These are phyloP conservation scores for Lates calcarifer DNA, from an alignment of 2,113 vertebrate genomes.

Conservation along the genomic window DNA sequence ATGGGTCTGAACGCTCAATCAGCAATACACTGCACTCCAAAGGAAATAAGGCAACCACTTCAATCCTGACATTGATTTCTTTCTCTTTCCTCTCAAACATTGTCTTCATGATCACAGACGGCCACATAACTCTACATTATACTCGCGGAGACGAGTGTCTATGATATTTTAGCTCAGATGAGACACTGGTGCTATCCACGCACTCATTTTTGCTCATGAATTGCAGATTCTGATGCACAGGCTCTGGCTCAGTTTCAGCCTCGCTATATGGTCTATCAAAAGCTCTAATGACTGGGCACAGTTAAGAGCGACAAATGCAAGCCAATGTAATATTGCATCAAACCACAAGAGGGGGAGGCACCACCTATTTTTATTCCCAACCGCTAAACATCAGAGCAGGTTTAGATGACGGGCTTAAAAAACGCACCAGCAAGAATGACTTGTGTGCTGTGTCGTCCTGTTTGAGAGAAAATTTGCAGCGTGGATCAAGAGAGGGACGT, in stretches of 20 bases:
- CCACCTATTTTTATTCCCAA: constrained; percentile 71
- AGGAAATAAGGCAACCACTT: constrained; percentile 73
- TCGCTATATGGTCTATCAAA: constrained; percentile 11
- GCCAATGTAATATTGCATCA: constrained; percentile 72
- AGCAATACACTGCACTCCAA: constrained; percentile 71
- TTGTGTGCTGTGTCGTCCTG: constrained; percentile 9
- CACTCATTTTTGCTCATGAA: constrained; percentile 18
- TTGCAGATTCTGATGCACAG: constrained; percentile 30
- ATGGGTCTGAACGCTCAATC: constrained; percentile 78
- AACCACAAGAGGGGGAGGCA: constrained; percentile 76
- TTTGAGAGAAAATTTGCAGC: constrained; percentile 55
- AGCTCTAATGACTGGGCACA: constrained; percentile 38
- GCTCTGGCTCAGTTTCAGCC: constrained; percentile 22
- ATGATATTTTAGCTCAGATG: constrained; percentile 21
- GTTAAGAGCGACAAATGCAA: constrained; percentile 35
- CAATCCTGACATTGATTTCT: constrained; percentile 75
- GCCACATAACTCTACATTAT: constrained; percentile 47
- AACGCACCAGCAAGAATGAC: constrained; percentile 26
- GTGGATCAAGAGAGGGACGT: constrained; percentile 39
- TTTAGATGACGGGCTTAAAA: constrained; percentile 48
- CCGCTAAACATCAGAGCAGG: constrained; percentile 45
- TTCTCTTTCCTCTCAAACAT: constrained; percentile 56
- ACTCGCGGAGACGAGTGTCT: constrained; percentile 25
- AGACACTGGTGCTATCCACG: constrained; percentile 22
- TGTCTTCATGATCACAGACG: constrained; percentile 56